phyloP scores from a whole-genome alignment of 2,888 invertebrate genomes.

The Stenichneumon culpator region DNA sequence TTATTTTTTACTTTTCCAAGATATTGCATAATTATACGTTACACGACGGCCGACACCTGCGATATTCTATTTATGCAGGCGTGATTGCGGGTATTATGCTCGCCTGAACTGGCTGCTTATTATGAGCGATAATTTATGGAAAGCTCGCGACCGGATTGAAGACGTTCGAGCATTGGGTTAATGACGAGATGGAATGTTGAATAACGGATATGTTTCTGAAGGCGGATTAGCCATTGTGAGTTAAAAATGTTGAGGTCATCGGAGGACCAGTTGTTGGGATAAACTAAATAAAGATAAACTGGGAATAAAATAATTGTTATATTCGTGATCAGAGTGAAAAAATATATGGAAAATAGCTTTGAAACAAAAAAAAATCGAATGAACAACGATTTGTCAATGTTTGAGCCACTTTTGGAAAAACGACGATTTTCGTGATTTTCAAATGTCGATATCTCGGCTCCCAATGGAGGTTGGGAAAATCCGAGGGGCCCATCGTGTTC shows the following conservation, averaged over 20 bases:
- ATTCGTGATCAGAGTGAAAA: too few species aligned
- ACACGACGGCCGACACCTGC: not conserved
- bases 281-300: too few species aligned
- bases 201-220: not conserved
- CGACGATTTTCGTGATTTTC: too few species aligned
- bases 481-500: too few species aligned
- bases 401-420: too few species aligned
- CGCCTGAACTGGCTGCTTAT: not conserved
- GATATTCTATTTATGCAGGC: conserved; percentile 11
- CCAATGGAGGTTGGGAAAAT: too few species aligned
- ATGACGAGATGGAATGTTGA: not conserved
- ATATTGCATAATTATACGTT: not conserved
- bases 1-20: not conserved
- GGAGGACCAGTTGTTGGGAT: not conserved
- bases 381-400: too few species aligned
- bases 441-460: too few species aligned
- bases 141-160: not conserved
- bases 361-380: too few species aligned
- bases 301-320: too few species aligned
- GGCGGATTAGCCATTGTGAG: not conserved
- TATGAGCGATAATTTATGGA: not conserved
- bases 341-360: too few species aligned
- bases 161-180: not conserved
- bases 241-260: not conserved
- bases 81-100: conserved; percentile 1